Evolutionary conservation across 2,888 invertebrate genomes (phyloP), one percentile per base, ranked within the genome.

Genomic region (Nephrotoma guestfalica): DNA sequence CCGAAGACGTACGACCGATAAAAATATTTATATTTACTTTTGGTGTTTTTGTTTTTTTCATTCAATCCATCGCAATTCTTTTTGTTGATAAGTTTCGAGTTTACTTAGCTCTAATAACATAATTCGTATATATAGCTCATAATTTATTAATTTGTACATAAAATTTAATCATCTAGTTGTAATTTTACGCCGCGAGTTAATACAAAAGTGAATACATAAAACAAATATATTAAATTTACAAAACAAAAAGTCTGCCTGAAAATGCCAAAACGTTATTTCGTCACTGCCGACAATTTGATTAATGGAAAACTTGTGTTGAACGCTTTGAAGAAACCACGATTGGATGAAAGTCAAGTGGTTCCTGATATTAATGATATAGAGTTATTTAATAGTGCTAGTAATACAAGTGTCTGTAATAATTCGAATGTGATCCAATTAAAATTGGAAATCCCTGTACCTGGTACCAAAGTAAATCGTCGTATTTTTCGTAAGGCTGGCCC

Each of bases 401-500:
- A 30, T 71, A 9, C 71, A 9, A 71, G 71, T 30, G 30, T 71
- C 30, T 30, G 30, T 71, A 71, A 71, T 71, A 71, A 30, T 71
- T 71, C 71, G 71, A 71, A 71, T 71, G 71, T 71, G 71, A 71
- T 71, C 9, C 71, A 71, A 71, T 6, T 71, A 11, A 71, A 71
- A 71, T 71, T 71, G 18, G 86, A 41, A 57, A 47, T 86, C 42
- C 88, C 88, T 18, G 42, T 41, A 13, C 86, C 86, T 45, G 88
- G 88, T 9, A 83, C 86, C 9, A 18, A 83, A 0, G 88, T 88
- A 0, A 86, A 87, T 86, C 86, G 87, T 41, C 30, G 87, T 7
- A 86, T 87, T 83, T 87, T 88, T 6, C 87, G 87, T 7, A 87
- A 86, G 18, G 88, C 87, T 88, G 95, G 96, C 0, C 94, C 94